Evolutionary conservation across 1,140 invertebrate species (phyloP).

Genomic region (Battus philenor): DNA sequence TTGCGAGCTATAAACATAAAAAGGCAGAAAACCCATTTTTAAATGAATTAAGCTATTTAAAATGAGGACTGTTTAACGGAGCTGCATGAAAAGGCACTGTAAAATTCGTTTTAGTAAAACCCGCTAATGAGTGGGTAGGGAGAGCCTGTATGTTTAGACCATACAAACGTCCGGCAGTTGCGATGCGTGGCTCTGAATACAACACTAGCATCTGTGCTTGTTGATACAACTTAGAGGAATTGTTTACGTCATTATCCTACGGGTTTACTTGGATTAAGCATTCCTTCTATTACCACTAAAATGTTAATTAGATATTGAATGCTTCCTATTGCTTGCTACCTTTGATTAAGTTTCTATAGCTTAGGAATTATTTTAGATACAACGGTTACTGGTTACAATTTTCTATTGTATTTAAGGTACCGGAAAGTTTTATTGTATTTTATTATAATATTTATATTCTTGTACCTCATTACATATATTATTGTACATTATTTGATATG

Average conservation of each 20-base stretch:
- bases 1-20: constrained; percentile 1
- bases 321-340: too few species aligned
- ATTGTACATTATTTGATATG: too few species aligned
- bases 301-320: not conserved
- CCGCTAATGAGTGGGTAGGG: constrained; percentile 21
- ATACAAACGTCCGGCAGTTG: constrained; percentile 40
- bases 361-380: too few species aligned
- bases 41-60: constrained; percentile 14
- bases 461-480: too few species aligned
- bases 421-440: too few species aligned
- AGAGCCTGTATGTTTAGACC: constrained; percentile 27
- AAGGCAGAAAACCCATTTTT: not conserved
- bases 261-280: constrained; percentile 47
- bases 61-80: constrained; percentile 3
- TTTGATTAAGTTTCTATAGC: too few species aligned
- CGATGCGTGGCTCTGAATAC: constrained; percentile 43
- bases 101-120: constrained; percentile 9
- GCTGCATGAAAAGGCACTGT: constrained; percentile 9
- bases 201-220: constrained; percentile 33
- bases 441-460: too few species aligned
- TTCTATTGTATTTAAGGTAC: too few species aligned
- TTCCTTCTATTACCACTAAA: constrained; percentile 51
- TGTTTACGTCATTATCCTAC: constrained; percentile 53
- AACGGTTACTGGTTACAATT: too few species aligned
- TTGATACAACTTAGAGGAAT: constrained; percentile 45